Evolutionary conservation across 2,113 vertebrate species (phyloP).

Genomic region (human (Homo sapiens)): DNA sequence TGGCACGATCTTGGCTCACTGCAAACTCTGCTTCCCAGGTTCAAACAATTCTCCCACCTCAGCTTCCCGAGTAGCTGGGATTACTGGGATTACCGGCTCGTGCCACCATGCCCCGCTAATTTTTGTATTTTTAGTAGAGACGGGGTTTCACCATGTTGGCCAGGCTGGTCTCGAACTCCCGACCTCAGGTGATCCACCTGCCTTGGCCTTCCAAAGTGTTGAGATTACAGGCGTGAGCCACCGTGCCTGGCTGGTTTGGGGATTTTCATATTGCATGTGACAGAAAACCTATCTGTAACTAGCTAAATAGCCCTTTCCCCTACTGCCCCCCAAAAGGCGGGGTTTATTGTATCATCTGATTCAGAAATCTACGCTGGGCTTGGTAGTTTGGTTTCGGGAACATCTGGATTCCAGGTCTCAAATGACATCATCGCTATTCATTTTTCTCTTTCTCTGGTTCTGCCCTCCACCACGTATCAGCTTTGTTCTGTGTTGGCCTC

Average conservation of each 20-base stretch:
- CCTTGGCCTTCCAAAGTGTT: no score
- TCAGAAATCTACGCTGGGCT: background rate
- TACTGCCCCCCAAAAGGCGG: rapidly evolving
- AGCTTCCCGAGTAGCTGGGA: no score
- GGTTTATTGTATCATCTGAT: background rate
- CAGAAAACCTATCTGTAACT: background rate
- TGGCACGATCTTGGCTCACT: no score
- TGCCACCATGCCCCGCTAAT: no score
- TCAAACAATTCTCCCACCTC: no score
- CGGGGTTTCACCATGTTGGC: no score
- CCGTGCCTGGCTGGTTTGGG: background rate
- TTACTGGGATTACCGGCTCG: no score
- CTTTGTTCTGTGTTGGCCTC: background rate
- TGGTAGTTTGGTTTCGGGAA: background rate
- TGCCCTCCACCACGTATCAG: background rate
- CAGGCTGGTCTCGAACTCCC: no score
- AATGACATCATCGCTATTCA: background rate
- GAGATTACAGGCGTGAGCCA: no score
- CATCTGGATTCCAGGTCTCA: background rate
- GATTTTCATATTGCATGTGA: background rate
- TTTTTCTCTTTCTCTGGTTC: background rate
- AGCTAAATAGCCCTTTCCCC: background rate
- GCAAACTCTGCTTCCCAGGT: no score
- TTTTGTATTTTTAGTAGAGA: no score
- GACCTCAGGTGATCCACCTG: no score